These are phyloP conservation scores for Lophura swinhoii DNA, from an alignment of 2,797 vertebrate species.

Conservation along the genomic window DNA sequence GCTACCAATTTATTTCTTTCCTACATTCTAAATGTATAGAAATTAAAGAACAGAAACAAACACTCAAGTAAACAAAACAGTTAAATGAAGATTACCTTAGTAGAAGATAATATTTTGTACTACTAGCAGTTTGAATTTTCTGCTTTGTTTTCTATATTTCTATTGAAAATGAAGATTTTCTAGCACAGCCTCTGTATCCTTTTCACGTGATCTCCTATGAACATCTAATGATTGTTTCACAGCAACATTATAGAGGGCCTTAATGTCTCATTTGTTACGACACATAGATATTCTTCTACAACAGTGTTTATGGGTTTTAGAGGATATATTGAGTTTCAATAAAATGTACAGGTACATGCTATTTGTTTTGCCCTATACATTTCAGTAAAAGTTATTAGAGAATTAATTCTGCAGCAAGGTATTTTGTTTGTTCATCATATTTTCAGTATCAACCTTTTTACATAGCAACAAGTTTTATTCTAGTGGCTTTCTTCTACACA, in stretches of 20 bases:
- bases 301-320: neutral
- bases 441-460: neutral
- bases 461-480: neutral
- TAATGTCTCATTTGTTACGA: neutral
- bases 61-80: neutral
- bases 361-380: neutral
- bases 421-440: neutral
- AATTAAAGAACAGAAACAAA: neutral
- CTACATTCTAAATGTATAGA: neutral
- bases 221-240: slow-evolving; percentile 47
- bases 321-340: neutral
- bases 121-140: neutral
- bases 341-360: fast-evolving
- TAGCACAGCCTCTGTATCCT: neutral
- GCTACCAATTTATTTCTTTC: slow-evolving; percentile 3
- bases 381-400: neutral
- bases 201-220: neutral
- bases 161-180: neutral
- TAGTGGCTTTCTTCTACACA: neutral
- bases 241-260: neutral
- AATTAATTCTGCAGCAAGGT: neutral
- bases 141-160: neutral
- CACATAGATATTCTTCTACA: neutral
- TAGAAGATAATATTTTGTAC: slow-evolving; percentile 4
- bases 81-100: neutral